Conservation (phyloP, 2,888 invertebrate species). For the Abrostola tripartita region DNA sequence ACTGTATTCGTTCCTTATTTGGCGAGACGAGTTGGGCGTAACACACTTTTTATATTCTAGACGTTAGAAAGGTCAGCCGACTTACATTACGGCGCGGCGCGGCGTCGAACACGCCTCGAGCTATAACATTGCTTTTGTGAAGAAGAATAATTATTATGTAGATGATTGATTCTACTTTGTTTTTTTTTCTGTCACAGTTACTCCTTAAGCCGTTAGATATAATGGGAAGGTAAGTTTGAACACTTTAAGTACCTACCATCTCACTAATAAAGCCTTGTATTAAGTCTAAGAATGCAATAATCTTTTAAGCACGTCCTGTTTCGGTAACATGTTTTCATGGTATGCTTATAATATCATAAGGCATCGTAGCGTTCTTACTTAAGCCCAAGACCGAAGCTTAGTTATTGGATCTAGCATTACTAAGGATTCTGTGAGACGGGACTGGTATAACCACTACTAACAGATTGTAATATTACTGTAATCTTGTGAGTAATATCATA, state of each 20-base stretch:
- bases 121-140: slow-evolving; percentile 40
- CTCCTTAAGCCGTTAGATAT: neutral
- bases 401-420: slow-evolving; percentile 72
- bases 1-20: slow-evolving; percentile 56
- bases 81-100: slow-evolving; percentile 8
- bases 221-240: neutral
- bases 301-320: too few relatives aligned
- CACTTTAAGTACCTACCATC: too few relatives aligned
- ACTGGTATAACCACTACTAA: slow-evolving; percentile 38
- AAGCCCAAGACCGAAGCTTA: slow-evolving; percentile 47
- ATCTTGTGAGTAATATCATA: slow-evolving; percentile 23
- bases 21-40: slow-evolving; percentile 54
- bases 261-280: too few relatives aligned
- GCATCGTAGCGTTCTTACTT: slow-evolving; percentile 10
- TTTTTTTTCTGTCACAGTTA: neutral
- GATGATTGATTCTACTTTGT: slow-evolving; percentile 4
- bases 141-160: slow-evolving; percentile 27
- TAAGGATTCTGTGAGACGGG: slow-evolving; percentile 65
- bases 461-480: slow-evolving; percentile 37
- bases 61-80: slow-evolving; percentile 47
- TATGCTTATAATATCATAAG: slow-evolving; percentile 1
- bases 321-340: too few relatives aligned
- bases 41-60: slow-evolving; percentile 53
- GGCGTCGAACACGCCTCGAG: slow-evolving; percentile 7
- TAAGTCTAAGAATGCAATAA: too few relatives aligned